These are phyloP conservation scores for Pterostichus niger DNA, from an alignment of 2,888 invertebrate genomes.

Conservation along the genomic window DNA sequence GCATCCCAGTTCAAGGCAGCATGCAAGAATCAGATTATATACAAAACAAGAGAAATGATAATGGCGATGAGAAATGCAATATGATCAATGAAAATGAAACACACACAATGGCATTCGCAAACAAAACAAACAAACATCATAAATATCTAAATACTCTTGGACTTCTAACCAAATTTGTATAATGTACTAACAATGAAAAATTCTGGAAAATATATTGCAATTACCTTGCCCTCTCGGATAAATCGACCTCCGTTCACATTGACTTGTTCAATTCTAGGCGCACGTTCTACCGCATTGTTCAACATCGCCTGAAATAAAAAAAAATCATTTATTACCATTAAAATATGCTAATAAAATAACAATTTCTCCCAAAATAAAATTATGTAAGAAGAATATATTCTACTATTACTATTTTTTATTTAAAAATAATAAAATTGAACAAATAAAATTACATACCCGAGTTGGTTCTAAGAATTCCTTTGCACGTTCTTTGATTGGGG, in stretches of 20 bases:
- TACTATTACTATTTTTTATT: no score
- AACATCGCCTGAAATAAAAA: conserved; percentile 88
- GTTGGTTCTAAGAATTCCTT: conserved; percentile 89
- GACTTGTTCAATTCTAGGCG: conserved; percentile 96
- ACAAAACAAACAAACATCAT: conserved; percentile 68
- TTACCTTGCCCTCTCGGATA: conserved; percentile 99
- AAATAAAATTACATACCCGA: conserved; percentile 80
- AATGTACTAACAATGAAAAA: conserved; percentile 7
- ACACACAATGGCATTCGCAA: conserved; percentile 64
- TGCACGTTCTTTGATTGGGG: conserved; percentile 84
- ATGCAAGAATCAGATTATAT: conserved; percentile 51
- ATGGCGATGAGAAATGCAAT: conserved; percentile 71
- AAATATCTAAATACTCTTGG: conserved; percentile 51
- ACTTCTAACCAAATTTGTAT: conserved; percentile 11
- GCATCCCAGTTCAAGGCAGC: neutral
- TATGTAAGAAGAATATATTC: no score
- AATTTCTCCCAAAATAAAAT: no score
- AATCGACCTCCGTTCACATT: conserved; percentile 96
- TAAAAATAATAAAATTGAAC: neutral
- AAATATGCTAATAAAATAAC: no score
- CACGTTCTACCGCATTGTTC: conserved; percentile 95
- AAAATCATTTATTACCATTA: neutral
- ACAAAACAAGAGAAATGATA: conserved; percentile 43
- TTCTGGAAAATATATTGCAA: conserved; percentile 68
- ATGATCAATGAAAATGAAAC: conserved; percentile 61